phyloP scores from a whole-genome alignment of 2,113 vertebrate species.

The Pao palembangensis region DNA sequence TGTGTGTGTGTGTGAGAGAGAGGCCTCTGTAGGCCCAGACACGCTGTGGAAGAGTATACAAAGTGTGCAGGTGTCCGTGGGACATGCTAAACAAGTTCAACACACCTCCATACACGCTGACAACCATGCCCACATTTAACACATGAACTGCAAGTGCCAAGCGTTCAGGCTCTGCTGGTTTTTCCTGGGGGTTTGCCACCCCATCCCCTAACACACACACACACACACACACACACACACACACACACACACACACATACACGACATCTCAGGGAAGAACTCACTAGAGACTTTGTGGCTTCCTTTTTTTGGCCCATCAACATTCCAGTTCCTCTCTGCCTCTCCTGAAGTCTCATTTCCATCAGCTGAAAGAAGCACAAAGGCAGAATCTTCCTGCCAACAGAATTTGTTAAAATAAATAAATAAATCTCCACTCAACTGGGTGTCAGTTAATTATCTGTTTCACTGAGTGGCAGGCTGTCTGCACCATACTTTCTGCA shows the following conservation, averaged over 20 bases:
- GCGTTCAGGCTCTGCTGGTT: slow-evolving; percentile 64
- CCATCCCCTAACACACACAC: slow-evolving; percentile 5
- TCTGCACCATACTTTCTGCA: slow-evolving; percentile 50
- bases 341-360: slow-evolving; percentile 66
- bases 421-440: slow-evolving; percentile 44
- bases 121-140: slow-evolving; percentile 72
- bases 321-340: slow-evolving; percentile 55
- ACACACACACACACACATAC: slow-evolving; percentile 9
- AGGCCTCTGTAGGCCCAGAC: slow-evolving; percentile 35
- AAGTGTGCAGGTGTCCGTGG: slow-evolving; percentile 65
- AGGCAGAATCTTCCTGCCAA: slow-evolving; percentile 32
- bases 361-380: slow-evolving; percentile 59
- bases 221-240: slow-evolving; percentile 19
- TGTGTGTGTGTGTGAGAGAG: slow-evolving; percentile 15
- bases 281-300: slow-evolving; percentile 49
- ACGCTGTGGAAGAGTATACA: slow-evolving; percentile 65
- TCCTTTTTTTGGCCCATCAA: slow-evolving; percentile 66
- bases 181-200: slow-evolving; percentile 43
- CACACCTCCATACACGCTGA: slow-evolving; percentile 67
- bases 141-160: slow-evolving; percentile 69
- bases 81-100: slow-evolving; percentile 68
- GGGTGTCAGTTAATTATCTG: slow-evolving; percentile 69
- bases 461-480: slow-evolving; percentile 67
- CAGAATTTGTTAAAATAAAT: slow-evolving; percentile 55
- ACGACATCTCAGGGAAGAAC: slow-evolving; percentile 21